Base-by-base conservation (phyloP, 2,888 invertebrate species). In the Nomada fucata region DNA sequence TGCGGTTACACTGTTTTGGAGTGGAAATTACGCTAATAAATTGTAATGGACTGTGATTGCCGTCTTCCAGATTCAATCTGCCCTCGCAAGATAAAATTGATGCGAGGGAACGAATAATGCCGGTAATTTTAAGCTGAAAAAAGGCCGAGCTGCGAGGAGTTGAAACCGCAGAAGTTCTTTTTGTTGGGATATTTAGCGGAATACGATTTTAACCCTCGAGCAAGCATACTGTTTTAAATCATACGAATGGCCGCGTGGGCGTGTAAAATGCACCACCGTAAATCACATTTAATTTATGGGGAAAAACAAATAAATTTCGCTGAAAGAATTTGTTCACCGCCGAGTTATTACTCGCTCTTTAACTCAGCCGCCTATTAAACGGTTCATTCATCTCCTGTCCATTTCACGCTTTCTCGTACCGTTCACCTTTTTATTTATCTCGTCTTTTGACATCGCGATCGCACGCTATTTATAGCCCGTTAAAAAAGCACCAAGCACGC, bases 291-390 rank as follows among this genome's bases (percentile, higher is more conserved):
- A 77, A 79, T 79, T 79, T 79, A 79, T 79, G 69, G 57, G 42
- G 57, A 29, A 79, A 79, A 79, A 77, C 57, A 77, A 77, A 79
- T 79, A 79, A 69, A 79, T 77, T 69, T 76, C 61, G 57, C 11
- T 10, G 50, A 59, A 79, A 77, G 79, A 77, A 77, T 79, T 77
- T 55, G 50, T 61, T 69, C 57, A 61, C 68, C n/a, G 63, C 63
- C 13, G n/a, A 63, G 61, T 63, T 69, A 77, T 76, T 63, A 57
- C 68, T 52, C 26, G 42, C 61, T 23, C 61, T 47, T 76, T 69
- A 76, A 76, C 63, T 55, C 60, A 60, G 44, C 68, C 67, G 53
- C 23, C 61, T 61, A 47, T 18, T 61, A 61, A 71, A 36, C 71
- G 61, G 26, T 78, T 78, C 59, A 61, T 68, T 60, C 13, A 44